phyloP scores from a whole-genome alignment of 2,113 vertebrate species.

The Cololabis saira region DNA sequence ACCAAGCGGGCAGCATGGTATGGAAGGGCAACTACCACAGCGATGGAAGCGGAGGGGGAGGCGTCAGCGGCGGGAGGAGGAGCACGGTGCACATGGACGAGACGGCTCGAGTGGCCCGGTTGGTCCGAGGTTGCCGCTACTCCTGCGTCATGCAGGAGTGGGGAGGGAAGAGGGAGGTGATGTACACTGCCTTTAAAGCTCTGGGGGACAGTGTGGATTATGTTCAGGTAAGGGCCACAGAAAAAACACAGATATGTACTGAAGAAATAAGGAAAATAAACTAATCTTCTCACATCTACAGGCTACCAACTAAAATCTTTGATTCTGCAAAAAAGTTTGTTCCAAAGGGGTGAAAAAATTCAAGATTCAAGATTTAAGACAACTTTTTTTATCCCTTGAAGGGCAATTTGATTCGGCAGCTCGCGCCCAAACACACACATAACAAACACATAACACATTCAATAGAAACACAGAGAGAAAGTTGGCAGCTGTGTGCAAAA shows the following conservation, averaged over 20 bases:
- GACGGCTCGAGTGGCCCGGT: conserved; percentile 78
- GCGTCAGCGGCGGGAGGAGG: conserved; percentile 43
- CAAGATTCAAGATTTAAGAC: too few species aligned
- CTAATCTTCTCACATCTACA: too few species aligned
- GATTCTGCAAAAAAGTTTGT: too few species aligned
- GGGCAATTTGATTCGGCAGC: too few species aligned
- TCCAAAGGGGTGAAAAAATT: too few species aligned
- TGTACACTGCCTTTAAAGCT: conserved; percentile 98
- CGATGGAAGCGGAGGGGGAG: conserved; percentile 75
- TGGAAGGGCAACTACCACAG: conserved; percentile 98
- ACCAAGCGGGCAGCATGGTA: conserved; percentile 85
- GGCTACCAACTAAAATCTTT: too few species aligned
- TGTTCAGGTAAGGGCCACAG: conserved; percentile 86
- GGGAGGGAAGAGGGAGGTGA: conserved; percentile 98
- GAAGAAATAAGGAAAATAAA: too few species aligned
- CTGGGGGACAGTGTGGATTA: conserved; percentile 95
- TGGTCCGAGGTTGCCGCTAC: conserved; percentile 87
- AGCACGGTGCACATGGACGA: conserved; percentile 72
- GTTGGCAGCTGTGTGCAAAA: too few species aligned
- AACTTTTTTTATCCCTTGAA: too few species aligned
- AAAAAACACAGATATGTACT: background rate
- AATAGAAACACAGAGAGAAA: too few species aligned
- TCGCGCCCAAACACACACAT: too few species aligned
- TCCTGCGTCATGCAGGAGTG: conserved; percentile 97
- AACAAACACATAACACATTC: too few species aligned